Percentiles rank a stretch among this genome's conserved stretches.
Evolutionary conservation across 1,140 invertebrate genomes (phyloP).

Genomic region (Bombus soroeensis): DNA sequence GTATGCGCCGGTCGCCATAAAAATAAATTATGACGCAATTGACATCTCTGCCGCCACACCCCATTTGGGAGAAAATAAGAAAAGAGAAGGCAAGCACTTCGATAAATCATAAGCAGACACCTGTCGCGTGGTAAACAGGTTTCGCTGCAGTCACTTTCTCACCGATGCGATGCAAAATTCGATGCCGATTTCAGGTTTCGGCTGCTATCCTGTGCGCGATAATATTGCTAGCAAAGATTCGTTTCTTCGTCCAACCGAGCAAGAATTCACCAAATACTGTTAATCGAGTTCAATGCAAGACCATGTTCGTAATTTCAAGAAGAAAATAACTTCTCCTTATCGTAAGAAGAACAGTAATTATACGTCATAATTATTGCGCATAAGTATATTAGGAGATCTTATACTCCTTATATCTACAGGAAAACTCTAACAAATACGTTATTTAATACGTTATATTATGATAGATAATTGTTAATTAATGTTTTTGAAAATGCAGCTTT

Average conservation of each 20-base stretch:
- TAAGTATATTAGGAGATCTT: no score
- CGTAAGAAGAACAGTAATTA: no score
- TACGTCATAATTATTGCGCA: no score
- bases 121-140: slow-evolving; percentile 40
- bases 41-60: not conserved
- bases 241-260: not conserved
- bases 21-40: slow-evolving; percentile 4
- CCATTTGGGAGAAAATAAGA: not conserved
- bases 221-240: not conserved
- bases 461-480: no score
- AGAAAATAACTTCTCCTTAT: not conserved
- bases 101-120: slow-evolving; percentile 37
- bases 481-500: no score
- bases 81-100: not conserved
- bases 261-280: not conserved
- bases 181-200: not conserved
- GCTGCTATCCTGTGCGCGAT: no score
- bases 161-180: not conserved
- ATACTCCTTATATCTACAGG: no score
- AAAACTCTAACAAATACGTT: no score
- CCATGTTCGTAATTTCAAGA: not conserved
- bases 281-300: no score
- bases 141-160: not conserved
- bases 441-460: no score
- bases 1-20: no score